Percentiles rank a stretch among this genome's conserved stretches.
phyloP scores from a whole-genome alignment of 2,797 vertebrate genomes.

The Esox lucius region DNA sequence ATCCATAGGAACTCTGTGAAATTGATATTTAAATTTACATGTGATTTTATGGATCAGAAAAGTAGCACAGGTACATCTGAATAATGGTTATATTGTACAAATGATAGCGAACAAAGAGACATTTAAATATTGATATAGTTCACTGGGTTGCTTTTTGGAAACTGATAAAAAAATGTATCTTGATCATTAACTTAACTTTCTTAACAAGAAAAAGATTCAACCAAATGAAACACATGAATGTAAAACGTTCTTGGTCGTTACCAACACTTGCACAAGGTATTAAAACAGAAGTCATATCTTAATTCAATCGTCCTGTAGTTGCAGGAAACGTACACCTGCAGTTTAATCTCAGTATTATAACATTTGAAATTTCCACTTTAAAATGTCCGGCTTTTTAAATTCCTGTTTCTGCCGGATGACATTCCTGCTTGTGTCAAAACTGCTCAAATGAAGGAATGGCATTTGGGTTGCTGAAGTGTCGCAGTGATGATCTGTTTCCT shows the following conservation, averaged over 20 bases:
- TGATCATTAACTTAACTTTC: neutral
- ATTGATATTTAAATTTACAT: constrained; percentile 9
- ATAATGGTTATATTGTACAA: constrained; percentile 28
- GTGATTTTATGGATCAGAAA: constrained; percentile 9
- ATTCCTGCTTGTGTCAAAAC: too few species aligned
- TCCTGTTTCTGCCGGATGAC: constrained; percentile 22
- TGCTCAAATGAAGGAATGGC: too few species aligned
- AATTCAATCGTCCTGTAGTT: too few species aligned
- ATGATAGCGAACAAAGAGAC: constrained; percentile 38
- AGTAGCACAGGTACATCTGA: constrained; percentile 10
- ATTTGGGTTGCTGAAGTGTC: too few species aligned
- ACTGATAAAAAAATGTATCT: constrained; percentile 5
- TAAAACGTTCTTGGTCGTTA: constrained; percentile 22
- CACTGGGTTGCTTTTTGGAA: constrained; percentile 16
- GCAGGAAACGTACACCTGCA: too few species aligned
- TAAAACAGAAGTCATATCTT: neutral
- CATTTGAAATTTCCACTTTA: too few species aligned
- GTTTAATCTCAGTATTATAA: too few species aligned
- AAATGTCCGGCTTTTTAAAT: too few species aligned
- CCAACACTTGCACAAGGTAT: constrained; percentile 3
- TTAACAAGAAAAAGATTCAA: constrained; percentile 17
- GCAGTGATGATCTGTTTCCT: too few species aligned
- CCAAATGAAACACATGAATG: constrained; percentile 45
- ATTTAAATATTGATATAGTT: constrained; percentile 42
- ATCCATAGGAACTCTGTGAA: neutral